Evolutionary conservation across 2,113 vertebrate genomes (phyloP).

Genomic region (Rhabdornis inornatus): DNA sequence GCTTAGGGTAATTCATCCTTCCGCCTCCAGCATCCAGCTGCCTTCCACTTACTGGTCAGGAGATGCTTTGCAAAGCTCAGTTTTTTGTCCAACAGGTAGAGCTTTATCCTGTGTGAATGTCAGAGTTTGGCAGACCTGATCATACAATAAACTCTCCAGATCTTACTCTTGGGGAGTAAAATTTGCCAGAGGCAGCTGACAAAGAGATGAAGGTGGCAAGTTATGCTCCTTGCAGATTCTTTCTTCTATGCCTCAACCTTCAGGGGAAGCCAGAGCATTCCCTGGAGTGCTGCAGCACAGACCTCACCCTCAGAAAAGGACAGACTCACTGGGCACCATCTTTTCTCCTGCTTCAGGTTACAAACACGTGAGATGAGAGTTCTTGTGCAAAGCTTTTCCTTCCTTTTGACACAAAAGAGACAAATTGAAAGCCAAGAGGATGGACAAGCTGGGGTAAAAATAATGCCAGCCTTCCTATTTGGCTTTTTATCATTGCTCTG

Average conservation of each 20-base stretch:
- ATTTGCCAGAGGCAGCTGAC: background rate
- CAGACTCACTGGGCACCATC: background rate
- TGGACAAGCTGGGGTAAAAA: background rate
- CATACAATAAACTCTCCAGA: background rate
- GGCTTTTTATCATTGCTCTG: background rate
- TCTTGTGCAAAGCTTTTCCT: background rate
- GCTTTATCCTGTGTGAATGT: background rate
- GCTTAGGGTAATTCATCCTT: background rate
- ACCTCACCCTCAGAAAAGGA: background rate
- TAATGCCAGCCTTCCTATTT: background rate
- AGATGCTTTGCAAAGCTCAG: background rate
- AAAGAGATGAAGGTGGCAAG: background rate
- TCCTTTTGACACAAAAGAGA: background rate
- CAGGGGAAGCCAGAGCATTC: background rate
- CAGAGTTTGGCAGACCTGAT: background rate
- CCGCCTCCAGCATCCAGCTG: background rate
- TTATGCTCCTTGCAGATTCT: background rate
- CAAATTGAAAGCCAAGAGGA: background rate
- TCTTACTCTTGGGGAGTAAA: rapidly evolving
- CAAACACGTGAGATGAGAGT: rapidly evolving
- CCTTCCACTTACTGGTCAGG: background rate
- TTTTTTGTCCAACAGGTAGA: background rate
- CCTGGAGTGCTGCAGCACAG: background rate
- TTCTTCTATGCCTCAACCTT: background rate
- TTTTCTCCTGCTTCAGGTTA: background rate